phyloP scores from a whole-genome alignment of 2,888 invertebrate genomes.

The Tetropium fuscum region DNA sequence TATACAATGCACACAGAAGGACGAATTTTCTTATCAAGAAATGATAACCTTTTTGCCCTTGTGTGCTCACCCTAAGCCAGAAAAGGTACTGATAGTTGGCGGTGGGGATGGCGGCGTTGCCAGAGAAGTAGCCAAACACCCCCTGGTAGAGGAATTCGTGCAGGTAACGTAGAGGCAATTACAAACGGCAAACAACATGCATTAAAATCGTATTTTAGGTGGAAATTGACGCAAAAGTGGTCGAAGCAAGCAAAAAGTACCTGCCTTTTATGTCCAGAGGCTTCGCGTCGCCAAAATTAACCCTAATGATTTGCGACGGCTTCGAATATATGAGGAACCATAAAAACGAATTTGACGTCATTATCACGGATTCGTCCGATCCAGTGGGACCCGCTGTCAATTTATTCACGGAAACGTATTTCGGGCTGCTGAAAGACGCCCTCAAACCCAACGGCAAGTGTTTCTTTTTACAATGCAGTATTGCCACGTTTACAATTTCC shows the following conservation, averaged over 20 bases:
- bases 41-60: conserved; percentile 97
- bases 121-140: conserved; percentile 94
- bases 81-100: conserved; percentile 93
- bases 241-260: conserved; percentile 89
- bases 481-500: too few species aligned
- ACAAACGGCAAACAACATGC: not conserved
- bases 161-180: conserved; percentile 60
- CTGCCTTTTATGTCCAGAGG: conserved; percentile 93
- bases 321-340: conserved; percentile 94
- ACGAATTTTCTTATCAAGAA: conserved; percentile 98
- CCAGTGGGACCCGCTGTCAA: conserved; percentile 86
- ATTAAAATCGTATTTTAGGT: conserved; percentile 72
- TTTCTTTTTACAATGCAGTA: not conserved
- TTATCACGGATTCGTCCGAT: conserved; percentile 98
- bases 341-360: conserved; percentile 90
- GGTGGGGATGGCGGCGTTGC: conserved; percentile 99
- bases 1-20: conserved; percentile 95
- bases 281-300: conserved; percentile 85
- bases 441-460: conserved; percentile 79
- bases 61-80: conserved; percentile 90
- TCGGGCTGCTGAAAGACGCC: conserved; percentile 81
- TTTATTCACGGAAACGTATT: conserved; percentile 67
- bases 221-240: conserved; percentile 94
- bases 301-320: conserved; percentile 83
- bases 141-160: conserved; percentile 84